Evolutionary conservation across 2,888 invertebrate genomes (phyloP).

Genomic region (Adineta ricciae): DNA sequence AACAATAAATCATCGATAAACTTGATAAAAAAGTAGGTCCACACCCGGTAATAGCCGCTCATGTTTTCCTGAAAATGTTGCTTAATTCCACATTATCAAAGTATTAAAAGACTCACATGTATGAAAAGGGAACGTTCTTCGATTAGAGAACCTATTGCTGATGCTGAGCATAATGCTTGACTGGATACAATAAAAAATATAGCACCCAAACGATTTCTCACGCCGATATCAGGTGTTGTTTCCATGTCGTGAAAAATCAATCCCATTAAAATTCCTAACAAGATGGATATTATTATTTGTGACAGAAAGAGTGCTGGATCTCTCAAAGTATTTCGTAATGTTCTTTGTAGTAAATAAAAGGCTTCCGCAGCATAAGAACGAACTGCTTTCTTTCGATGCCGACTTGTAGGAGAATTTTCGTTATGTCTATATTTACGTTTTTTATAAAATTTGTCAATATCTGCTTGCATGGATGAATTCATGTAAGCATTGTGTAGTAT

Average conservation of each 20-base stretch:
- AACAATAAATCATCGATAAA: conserved; percentile 35
- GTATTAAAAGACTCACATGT: conserved; percentile 37
- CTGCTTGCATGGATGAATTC: no score
- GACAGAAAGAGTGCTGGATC: background rate
- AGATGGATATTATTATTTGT: conserved; percentile 43
- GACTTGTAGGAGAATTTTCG: background rate
- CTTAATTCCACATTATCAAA: no score
- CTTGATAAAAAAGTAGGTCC: conserved; percentile 35
- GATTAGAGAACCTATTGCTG: conserved; percentile 48
- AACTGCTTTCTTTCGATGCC: no score
- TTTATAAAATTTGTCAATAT: background rate
- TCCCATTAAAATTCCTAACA: conserved; percentile 47
- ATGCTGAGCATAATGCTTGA: conserved; percentile 48
- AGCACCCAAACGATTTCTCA: conserved; percentile 48
- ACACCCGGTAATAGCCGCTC: conserved; percentile 35
- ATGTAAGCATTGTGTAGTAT: background rate
- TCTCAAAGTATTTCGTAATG: background rate
- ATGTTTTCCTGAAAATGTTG: conserved; percentile 26
- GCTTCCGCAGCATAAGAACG: background rate
- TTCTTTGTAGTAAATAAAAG: background rate
- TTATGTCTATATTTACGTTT: background rate
- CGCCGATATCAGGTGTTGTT: conserved; percentile 40
- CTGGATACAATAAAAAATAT: conserved; percentile 50
- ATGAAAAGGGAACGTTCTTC: conserved; percentile 46
- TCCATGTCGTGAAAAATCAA: conserved; percentile 45